Conservation (phyloP, 30 jellyfish, hydroid and myxozoan genomes). For the Aurelia sp. region DNA sequence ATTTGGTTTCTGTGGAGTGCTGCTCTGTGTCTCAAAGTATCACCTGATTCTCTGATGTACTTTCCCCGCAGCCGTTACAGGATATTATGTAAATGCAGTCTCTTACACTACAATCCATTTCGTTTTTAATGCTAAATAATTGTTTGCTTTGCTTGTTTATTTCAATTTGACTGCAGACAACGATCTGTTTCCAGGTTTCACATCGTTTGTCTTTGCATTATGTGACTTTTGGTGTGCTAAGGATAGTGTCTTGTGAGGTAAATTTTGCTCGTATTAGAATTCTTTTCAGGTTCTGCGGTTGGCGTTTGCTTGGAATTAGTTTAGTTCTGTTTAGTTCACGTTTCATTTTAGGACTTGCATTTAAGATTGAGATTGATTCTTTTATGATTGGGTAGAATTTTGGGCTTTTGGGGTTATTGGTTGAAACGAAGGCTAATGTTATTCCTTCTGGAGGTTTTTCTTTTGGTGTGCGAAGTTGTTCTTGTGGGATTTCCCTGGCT, state of each 20-base stretch:
- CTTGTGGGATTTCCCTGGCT: no score
- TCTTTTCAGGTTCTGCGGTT: constrained; percentile 1
- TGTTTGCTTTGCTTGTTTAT: no score
- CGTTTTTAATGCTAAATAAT: no score
- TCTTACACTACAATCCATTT: no score
- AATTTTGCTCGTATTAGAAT: constrained; percentile 24
- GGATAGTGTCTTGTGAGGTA: neutral
- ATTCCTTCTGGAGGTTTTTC: constrained; percentile 1
- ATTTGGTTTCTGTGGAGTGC: no score
- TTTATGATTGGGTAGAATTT: constrained; percentile 12
- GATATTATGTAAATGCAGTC: no score
- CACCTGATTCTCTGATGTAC: no score
- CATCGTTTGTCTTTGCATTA: constrained; percentile 14
- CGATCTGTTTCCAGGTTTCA: no score
- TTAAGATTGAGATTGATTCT: constrained; percentile 38
- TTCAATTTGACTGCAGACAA: no score
- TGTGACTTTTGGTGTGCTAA: constrained; percentile 13
- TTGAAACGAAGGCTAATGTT: neutral
- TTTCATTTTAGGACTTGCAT: constrained; percentile 19
- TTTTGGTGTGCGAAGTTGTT: neutral
- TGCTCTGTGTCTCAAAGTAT: no score
- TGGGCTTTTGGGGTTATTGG: constrained; percentile 12
- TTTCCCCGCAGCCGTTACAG: no score
- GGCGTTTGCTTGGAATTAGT: constrained; percentile 35
- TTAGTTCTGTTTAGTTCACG: neutral